Conservation (phyloP, 1,140 invertebrate genomes). For the Varroa destructor region DNA sequence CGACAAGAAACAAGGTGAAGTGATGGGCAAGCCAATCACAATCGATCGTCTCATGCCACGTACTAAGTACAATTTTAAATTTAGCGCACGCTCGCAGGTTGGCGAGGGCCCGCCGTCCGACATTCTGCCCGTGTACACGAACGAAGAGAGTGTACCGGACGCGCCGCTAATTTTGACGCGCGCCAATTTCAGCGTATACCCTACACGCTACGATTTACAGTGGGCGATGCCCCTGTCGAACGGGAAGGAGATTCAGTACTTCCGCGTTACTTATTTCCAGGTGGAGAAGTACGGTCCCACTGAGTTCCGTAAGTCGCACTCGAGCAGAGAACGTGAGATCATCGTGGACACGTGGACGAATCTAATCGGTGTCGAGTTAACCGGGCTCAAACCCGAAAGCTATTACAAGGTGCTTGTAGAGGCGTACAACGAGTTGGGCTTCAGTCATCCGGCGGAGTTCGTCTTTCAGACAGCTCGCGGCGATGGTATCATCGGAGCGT, state of each 20-base stretch:
- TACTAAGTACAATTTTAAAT: constrained; percentile 66
- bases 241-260: constrained; percentile 69
- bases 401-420: constrained; percentile 64
- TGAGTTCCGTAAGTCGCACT: constrained; percentile 27
- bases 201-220: constrained; percentile 59
- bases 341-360: constrained; percentile 18
- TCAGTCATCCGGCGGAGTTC: constrained; percentile 55
- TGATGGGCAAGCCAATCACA: constrained; percentile 46
- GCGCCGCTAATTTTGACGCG: constrained; percentile 35
- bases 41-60: constrained; percentile 63
- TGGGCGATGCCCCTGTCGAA: constrained; percentile 73
- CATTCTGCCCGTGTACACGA: constrained; percentile 38
- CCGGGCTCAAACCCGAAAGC: constrained; percentile 53
- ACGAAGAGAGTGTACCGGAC: constrained; percentile 35
- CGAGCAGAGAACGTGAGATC: constrained; percentile 24
- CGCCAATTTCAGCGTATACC: constrained; percentile 47
- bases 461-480: constrained; percentile 68
- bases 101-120: constrained; percentile 59
- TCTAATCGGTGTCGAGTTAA: constrained; percentile 29
- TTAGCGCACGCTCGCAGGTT: constrained; percentile 67
- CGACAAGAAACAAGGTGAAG: constrained; percentile 29
- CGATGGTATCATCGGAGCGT: constrained; percentile 34
- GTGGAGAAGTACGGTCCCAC: constrained; percentile 37
- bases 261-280: constrained; percentile 62
- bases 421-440: constrained; percentile 70